phyloP scores from a whole-genome alignment of 2,888 invertebrate genomes.

The Tetropium fuscum region DNA sequence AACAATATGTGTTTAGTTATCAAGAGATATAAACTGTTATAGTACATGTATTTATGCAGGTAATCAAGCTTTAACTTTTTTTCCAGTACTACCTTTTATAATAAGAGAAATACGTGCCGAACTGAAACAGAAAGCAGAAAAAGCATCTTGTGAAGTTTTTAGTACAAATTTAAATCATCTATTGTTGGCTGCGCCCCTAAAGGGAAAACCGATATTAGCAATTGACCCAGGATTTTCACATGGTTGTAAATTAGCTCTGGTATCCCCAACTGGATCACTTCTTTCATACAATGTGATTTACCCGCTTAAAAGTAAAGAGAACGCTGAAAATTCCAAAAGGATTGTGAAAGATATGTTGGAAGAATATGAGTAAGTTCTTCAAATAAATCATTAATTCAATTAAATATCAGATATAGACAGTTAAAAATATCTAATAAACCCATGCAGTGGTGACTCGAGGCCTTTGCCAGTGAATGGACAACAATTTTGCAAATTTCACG shows the following conservation, averaged over 20 bases:
- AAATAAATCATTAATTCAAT: background rate
- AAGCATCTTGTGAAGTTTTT: conserved; percentile 88
- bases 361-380: conserved; percentile 68
- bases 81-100: conserved; percentile 74
- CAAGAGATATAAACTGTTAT: too few relatives aligned
- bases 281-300: conserved; percentile 78
- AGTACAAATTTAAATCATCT: conserved; percentile 86
- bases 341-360: conserved; percentile 70
- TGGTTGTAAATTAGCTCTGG: conserved; percentile 90
- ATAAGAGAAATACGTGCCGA: conserved; percentile 78
- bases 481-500: too few relatives aligned
- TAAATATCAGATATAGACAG: background rate
- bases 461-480: too few relatives aligned
- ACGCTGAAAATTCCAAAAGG: conserved; percentile 58
- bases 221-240: conserved; percentile 92
- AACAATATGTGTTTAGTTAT: too few relatives aligned
- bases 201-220: conserved; percentile 83
- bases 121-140: conserved; percentile 81
- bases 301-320: conserved; percentile 69
- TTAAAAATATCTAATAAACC: conserved; percentile 63
- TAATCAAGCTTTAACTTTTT: too few relatives aligned
- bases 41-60: too few relatives aligned
- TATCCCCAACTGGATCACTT: conserved; percentile 78
- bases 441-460: conserved; percentile 86
- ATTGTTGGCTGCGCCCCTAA: conserved; percentile 82